Evolutionary conservation across 2,113 vertebrate species (phyloP).

Genomic region (Mionectes macconnelli): DNA sequence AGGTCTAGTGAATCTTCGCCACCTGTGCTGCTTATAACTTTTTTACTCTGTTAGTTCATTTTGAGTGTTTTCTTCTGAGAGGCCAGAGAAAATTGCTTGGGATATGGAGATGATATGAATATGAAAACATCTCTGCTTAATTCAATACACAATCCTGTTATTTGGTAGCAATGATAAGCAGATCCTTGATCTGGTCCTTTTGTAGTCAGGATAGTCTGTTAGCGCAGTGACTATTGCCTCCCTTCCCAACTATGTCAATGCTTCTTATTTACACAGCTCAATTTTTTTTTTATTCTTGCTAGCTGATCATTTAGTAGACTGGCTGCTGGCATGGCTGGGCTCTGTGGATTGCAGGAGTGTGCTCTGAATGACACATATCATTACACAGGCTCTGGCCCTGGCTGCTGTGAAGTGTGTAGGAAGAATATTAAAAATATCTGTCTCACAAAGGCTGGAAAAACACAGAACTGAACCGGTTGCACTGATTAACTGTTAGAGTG

Average conservation of each 20-base stretch:
- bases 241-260: not conserved
- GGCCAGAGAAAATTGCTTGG: not conserved
- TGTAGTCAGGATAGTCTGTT: not conserved
- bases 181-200: not conserved
- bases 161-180: not conserved
- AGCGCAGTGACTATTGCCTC: not conserved
- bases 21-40: not conserved
- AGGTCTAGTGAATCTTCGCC: not conserved
- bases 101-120: not conserved
- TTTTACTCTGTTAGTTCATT: not conserved
- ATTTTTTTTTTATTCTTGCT: not conserved
- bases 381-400: not conserved
- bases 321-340: not conserved
- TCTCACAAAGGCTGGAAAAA: not conserved
- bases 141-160: not conserved
- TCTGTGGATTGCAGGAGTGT: not conserved
- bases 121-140: not conserved
- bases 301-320: not conserved
- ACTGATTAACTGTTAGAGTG: not conserved
- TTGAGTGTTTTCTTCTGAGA: not conserved
- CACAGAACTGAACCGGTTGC: not conserved
- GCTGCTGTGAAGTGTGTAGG: not conserved
- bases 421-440: not conserved
- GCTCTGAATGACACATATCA: not conserved
- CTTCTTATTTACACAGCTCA: not conserved